Evolutionary conservation across 2,113 vertebrate species (phyloP), one percentile per base, ranked within the genome.

Genomic region (Aegithalos caudatus): DNA sequence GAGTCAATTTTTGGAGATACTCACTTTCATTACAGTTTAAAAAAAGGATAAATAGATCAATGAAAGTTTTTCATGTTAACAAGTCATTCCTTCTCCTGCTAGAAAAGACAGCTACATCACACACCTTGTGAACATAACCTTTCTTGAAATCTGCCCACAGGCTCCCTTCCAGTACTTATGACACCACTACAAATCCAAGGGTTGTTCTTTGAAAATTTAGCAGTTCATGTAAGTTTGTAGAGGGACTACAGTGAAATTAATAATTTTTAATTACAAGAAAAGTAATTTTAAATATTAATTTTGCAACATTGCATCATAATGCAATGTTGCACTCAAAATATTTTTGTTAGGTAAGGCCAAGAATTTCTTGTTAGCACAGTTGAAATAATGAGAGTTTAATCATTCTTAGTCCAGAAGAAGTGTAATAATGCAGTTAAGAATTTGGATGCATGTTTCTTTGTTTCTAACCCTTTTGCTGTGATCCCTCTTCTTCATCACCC

Each of bases 71-170:
- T 38, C 61, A 74, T 4, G 8, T 62, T 33, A 65, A 57, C 14
- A 31, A 20, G 8, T 61, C 10, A 19, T 48, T 81, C 17, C 7
- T 67, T 25, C 64, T 58, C 11, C 21, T 81, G 11, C 31, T 53
- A 57, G 58, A 5, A 37, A 24, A 38, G 35, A 23, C 11, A 21
- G 31, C 6, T 37, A 4, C 27, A 9, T 69, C 67, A 18, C 24
- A 14, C 0, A 3, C 9, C 20, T 81, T n/a, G 18, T 38, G 38
- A 77, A 69, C 0, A 0, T 8, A 37, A 33, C 23, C 17, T 10
- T 81, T 38, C 25, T 33, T 6, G 20, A 31, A 65, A 19, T 31
- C 27, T 77, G 13, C 28, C 38, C 18, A 20, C 19, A 14, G 24
- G 11, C 19, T 60, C 38, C 27, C 14, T 76, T 56, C 22, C 22